phyloP scores from a whole-genome alignment of 2,797 vertebrate genomes.

The Lagorchestes hirsutus region DNA sequence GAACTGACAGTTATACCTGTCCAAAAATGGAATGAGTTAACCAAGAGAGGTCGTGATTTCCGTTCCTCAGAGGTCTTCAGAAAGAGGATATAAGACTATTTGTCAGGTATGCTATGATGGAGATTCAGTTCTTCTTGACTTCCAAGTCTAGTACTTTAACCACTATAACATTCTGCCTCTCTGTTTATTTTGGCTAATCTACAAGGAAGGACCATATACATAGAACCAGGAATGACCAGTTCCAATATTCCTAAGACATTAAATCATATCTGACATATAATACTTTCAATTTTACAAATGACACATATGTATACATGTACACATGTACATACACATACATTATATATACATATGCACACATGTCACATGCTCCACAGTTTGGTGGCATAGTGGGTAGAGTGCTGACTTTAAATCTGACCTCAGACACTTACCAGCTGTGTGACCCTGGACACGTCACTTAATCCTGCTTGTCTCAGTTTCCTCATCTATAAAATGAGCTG shows the following conservation, averaged over 20 bases:
- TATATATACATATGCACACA: too few relatives aligned
- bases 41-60: neutral
- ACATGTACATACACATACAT: too few relatives aligned
- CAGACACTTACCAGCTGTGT: neutral
- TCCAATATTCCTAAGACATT: neutral
- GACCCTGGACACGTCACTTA: too few relatives aligned
- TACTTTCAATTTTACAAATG: neutral
- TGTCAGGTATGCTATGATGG: neutral
- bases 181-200: conserved; percentile 1
- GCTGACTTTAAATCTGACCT: neutral
- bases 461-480: neutral
- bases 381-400: too few relatives aligned
- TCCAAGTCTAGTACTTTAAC: neutral
- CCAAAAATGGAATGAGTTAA: neutral
- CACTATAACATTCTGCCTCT: neutral
- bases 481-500: neutral
- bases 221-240: conserved; percentile 2
- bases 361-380: too few relatives aligned
- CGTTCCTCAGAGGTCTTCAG: neutral
- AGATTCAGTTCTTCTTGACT: neutral
- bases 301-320: neutral
- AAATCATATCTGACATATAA: neutral
- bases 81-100: neutral
- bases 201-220: conserved; percentile 50
- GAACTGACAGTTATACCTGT: neutral